Percentiles rank a stretch among this genome's conserved stretches.
phyloP scores from a whole-genome alignment of 1,140 invertebrate species.

The Magallana ariakensis region DNA sequence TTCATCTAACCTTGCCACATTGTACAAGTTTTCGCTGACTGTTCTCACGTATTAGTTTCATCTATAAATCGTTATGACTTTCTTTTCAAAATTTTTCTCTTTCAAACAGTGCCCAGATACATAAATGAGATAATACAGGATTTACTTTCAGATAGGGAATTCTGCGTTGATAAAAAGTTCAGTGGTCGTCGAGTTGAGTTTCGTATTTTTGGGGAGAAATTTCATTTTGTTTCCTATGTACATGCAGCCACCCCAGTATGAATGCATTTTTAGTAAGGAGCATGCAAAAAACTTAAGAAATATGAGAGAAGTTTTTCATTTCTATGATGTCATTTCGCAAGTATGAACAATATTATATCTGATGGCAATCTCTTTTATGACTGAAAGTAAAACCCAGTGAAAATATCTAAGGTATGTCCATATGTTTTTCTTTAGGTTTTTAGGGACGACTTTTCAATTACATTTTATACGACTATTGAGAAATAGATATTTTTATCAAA shows the following conservation, averaged over 20 bases:
- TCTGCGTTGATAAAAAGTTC: background rate
- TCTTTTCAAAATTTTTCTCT: slow-evolving; percentile 14
- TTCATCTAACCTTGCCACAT: background rate
- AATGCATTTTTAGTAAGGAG: background rate
- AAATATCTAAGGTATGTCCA: slow-evolving; percentile 13
- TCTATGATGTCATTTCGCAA: slow-evolving; percentile 31
- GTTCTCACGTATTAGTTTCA: slow-evolving; percentile 20
- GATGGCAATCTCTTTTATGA: slow-evolving; percentile 31
- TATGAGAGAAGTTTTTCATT: background rate
- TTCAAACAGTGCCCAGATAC: slow-evolving; percentile 12
- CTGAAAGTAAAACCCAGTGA: slow-evolving; percentile 18
- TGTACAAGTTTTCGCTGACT: background rate
- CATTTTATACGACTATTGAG: background rate
- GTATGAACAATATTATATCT: slow-evolving; percentile 22
- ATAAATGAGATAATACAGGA: slow-evolving; percentile 16
- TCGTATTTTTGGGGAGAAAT: slow-evolving; percentile 11
- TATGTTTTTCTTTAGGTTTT: background rate
- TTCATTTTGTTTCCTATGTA: background rate
- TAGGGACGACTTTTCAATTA: background rate
- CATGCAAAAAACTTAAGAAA: background rate
- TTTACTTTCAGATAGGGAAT: background rate
- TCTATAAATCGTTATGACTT: slow-evolving; percentile 18
- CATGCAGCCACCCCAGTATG: background rate
- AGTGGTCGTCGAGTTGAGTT: slow-evolving; percentile 1
- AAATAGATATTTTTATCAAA: slow-evolving; percentile 29